Base-by-base conservation (phyloP, 2,888 invertebrate species). In the Entomobrya proxima region DNA sequence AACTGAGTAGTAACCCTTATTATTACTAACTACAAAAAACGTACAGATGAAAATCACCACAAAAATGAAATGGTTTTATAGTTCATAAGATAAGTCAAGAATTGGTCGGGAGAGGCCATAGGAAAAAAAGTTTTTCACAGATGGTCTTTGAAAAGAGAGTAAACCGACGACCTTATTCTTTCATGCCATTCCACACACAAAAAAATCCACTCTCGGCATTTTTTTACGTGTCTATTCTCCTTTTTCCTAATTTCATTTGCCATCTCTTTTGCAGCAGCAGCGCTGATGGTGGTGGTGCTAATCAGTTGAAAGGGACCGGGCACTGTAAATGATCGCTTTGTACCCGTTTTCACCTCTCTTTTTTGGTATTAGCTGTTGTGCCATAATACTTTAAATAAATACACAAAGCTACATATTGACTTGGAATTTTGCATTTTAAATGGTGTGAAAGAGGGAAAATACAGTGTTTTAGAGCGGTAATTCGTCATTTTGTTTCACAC, bases 271-370 rank as follows among this genome's bases (percentile, higher is more conserved):
- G 27, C 44, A 72, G 37, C 18, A n/a, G 24, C 4, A 55, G 27
- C 24, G n/a, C n/a, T n/a, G n/a, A n/a, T n/a, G n/a, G n/a, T n/a
- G n/a, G n/a, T 37, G 11, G 72, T 72, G 72, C 47, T 72, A 72
- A 72, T 72, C 72, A 72, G n/a, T 72, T 47, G 7, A 72, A 72
- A 50, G 72, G 47, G 47, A 67, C 72, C 72, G 47, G 47, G n/a
- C 1, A 55, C n/a, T 9, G n/a, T 47, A 37, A n/a, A n/a, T n/a
- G n/a, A n/a, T n/a, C n/a, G n/a, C n/a, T n/a, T n/a, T n/a, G n/a
- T n/a, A n/a, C n/a, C n/a, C n/a, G n/a, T n/a, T n/a, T n/a, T n/a
- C n/a, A n/a, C n/a, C 13, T 30, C 30, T 4, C 2, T 72, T 69
- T 47, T 6, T 27, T 11, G 15, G 44, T 50, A 47, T 50, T 72